Evolutionary conservation across 2,113 vertebrate species (phyloP).

Genomic region (Archocentrus centrarchus): DNA sequence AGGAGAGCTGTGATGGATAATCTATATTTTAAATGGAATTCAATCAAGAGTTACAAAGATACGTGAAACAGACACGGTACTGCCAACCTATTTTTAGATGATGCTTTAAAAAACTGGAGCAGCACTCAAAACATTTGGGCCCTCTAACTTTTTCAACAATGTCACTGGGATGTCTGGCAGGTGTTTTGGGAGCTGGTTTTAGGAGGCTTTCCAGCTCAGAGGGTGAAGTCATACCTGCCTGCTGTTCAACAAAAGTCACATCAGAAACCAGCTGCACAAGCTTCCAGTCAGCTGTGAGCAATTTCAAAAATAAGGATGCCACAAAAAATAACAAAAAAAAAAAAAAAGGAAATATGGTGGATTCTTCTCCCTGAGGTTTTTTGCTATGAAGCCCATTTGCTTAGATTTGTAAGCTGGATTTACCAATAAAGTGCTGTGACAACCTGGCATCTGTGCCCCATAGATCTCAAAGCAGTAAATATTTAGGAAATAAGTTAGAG

Average conservation of each 20-base stretch:
- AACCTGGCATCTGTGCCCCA: slow-evolving; percentile 15
- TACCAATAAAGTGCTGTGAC: slow-evolving; percentile 18
- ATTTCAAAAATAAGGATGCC: slow-evolving; percentile 33
- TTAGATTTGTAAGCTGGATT: slow-evolving; percentile 23
- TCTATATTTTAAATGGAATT: neutral
- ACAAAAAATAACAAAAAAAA: neutral
- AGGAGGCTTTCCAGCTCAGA: slow-evolving; percentile 21
- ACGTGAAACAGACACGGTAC: neutral
- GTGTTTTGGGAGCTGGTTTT: slow-evolving; percentile 27
- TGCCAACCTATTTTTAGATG: neutral
- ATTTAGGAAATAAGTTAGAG: slow-evolving; percentile 21
- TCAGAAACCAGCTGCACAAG: slow-evolving; percentile 22
- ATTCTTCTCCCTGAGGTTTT: slow-evolving; percentile 34
- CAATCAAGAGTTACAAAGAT: slow-evolving; percentile 6
- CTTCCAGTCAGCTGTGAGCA: slow-evolving; percentile 37
- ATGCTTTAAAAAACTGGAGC: neutral
- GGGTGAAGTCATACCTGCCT: slow-evolving; percentile 21
- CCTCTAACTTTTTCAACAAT: neutral
- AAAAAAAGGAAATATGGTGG: neutral
- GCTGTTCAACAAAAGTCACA: slow-evolving; percentile 37
- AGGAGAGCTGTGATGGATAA: neutral
- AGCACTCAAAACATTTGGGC: neutral
- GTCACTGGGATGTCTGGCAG: neutral
- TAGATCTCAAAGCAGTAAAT: slow-evolving; percentile 25
- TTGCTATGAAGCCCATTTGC: slow-evolving; percentile 34